Base-by-base conservation (phyloP, 2,888 invertebrate species). In the Drosophila pegasa region DNA sequence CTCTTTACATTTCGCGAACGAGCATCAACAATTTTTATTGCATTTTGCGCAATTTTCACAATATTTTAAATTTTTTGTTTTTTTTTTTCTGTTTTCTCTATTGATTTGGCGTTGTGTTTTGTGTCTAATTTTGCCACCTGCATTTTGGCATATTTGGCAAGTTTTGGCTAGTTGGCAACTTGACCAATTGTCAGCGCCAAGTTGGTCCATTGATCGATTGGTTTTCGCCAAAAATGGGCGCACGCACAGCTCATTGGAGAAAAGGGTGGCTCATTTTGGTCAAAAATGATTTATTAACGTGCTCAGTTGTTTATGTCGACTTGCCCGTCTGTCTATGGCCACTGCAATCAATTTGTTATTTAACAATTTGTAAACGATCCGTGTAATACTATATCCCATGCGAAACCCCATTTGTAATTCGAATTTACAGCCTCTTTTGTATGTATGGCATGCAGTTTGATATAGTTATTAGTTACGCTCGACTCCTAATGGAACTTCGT, bases 41-140 rank as follows among this genome's bases (percentile, higher is more conserved):
- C 58, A 72, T 64, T 78, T 78, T 78, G 74, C 63, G 74, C 76
- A 76, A 76, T 74, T 59, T 78, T 65, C 35, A 68, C 50, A 61
- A 67, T 37, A 65, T 58, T 51, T 66, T 64, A 69, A 57, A 48
- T 56, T 65, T 62, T 67, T 63, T 40, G 35, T 64, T 61, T 58
- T 47, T 67, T n/a, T 43, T 25, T n/a, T n/a, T 9, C 4, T 25
- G 22, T 25, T 25, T 25, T 37, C 8, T 16, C 3, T 71, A 55
- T 66, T 45, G 67, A 43, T 71, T 67, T 79, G 77, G 65, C 67
- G 63, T 68, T 80, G 73, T 84, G 73, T 85, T 79, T 80, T 82
- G 70, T 88, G 85, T 85, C 87, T 82, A 88, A 82, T 88, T 88
- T 87, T 87, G 87, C 85, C 87, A 87, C 88, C 87, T 87, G 85